Conservation (phyloP, 2,888 invertebrate genomes). For the Cinara cedri region DNA sequence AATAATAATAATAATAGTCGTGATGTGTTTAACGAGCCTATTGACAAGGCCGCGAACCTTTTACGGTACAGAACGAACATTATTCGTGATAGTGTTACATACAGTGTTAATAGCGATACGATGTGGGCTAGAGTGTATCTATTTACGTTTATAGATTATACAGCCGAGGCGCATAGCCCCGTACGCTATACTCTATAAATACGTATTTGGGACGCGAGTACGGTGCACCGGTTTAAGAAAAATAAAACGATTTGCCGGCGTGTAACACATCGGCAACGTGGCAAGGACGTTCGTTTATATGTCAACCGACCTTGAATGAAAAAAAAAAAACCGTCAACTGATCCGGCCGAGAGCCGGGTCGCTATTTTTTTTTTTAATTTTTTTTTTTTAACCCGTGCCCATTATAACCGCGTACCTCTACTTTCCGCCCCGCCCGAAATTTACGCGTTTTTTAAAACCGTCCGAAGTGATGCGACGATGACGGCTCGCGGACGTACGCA, state of each 20-base stretch:
- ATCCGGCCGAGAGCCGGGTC: constrained; percentile 44
- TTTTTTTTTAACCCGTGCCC: background rate
- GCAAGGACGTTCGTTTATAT: constrained; percentile 46
- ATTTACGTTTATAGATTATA: no score
- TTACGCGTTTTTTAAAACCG: constrained; percentile 9
- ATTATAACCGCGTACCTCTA: background rate
- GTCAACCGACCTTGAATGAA: constrained; percentile 56
- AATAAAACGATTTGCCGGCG: constrained; percentile 45
- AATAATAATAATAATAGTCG: no score
- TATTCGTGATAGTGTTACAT: no score
- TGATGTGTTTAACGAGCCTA: constrained; percentile 23
- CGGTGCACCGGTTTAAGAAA: constrained; percentile 41
- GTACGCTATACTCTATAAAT: constrained; percentile 28
- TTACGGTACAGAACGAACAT: background rate
- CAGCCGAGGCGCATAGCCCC: no score
- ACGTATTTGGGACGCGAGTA: constrained; percentile 36
- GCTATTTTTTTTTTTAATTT: constrained; percentile 33
- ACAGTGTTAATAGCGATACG: no score
- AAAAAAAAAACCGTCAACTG: constrained; percentile 38
- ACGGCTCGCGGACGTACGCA: constrained; percentile 12
- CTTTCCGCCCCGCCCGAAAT: constrained; percentile 3
- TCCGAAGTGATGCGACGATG: constrained; percentile 16
- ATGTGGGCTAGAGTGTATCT: no score
- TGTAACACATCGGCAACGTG: constrained; percentile 46
- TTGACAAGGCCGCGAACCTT: constrained; percentile 29